Base-by-base conservation (phyloP, 2,888 invertebrate species). In the Dusona sp. region DNA sequence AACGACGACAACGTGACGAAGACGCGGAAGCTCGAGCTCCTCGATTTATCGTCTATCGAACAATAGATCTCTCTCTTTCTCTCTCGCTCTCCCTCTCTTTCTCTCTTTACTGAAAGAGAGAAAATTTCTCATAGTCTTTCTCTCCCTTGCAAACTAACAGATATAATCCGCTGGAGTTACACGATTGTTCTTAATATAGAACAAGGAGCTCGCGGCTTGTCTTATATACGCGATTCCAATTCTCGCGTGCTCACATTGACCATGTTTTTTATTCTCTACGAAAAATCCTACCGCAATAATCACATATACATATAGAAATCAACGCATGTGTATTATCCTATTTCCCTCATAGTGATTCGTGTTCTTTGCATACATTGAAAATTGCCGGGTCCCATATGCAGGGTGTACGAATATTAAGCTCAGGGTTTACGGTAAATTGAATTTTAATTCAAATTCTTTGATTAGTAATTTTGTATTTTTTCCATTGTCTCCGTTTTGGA, bases 41-140 rank as follows among this genome's bases (percentile, higher is more conserved):
- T 79, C 85, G 85, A 85, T 85, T 85, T 85, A 85, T 85, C 85
- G 85, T 73, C 79, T 86, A 86, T 86, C 86, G 83, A 83, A 86
- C 86, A 86, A 86, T 86, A 86, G 86, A 86, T 86, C 83, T 80
- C 68, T 45, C 36, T 22, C 51, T 7, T 22, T 42, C 54, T 57
- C 61, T 51, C 67, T 42, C 57, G 51, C 45, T 79, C 57, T 70
- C 33, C 42, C 57, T 42, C 25, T 64, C 25, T 61, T 38, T 61
- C 67, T 57, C 45, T 68, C n/a, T 22, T n/a, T 29, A 9, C 4
- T 33, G 13, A 45, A 16, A 51, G 72, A 51, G 8, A n/a, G n/a
- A 51, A n/a, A 51, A 16, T 22, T 11, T 33, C n/a, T 45, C 36
- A 25, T 48, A 38, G 25, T 72, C 38, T 36, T 51, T 42, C 38